phyloP scores from a whole-genome alignment of 2,888 invertebrate genomes.

The Drosophila dives region DNA sequence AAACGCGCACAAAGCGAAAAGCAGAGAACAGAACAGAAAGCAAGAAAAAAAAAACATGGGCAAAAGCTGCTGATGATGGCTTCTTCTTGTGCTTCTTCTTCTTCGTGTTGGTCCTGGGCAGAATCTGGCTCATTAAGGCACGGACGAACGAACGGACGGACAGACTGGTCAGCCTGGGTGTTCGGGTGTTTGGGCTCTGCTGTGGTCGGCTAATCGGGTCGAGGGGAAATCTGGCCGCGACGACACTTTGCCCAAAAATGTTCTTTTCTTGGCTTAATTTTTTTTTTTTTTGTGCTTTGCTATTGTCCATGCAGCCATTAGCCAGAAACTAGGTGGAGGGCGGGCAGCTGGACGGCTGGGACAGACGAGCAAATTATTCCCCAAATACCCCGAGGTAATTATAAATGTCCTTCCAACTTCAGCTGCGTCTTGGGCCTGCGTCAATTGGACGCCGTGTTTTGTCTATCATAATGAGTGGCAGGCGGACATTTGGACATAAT shows the following conservation, averaged over 20 bases:
- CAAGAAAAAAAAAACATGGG: constrained; percentile 49
- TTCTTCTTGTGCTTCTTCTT: constrained; percentile 44
- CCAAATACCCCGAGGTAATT: constrained; percentile 83
- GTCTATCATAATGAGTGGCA: constrained; percentile 83
- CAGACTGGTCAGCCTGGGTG: constrained; percentile 58
- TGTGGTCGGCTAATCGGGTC: constrained; percentile 45
- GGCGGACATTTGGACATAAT: constrained; percentile 83
- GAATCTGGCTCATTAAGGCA: constrained; percentile 80
- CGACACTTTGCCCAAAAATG: constrained; percentile 51
- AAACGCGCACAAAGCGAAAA: constrained; percentile 71
- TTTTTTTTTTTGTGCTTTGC: background rate
- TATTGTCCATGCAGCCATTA: constrained; percentile 57
- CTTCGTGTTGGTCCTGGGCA: constrained; percentile 12
- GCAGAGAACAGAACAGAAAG: constrained; percentile 45
- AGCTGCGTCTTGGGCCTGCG: constrained; percentile 53
- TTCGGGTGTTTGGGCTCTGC: constrained; percentile 20
- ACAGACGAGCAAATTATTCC: constrained; percentile 71
- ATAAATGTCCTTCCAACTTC: constrained; percentile 80
- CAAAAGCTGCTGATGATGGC: constrained; percentile 81
- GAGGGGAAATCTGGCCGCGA: constrained; percentile 60
- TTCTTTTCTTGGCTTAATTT: constrained; percentile 19
- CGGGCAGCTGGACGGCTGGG: constrained; percentile 42
- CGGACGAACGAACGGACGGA: constrained; percentile 12
- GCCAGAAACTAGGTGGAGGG: constrained; percentile 27
- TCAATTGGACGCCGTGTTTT: constrained; percentile 63